phyloP scores from a whole-genome alignment of 1,140 invertebrate species.

The Macrocentrus cingulum region DNA sequence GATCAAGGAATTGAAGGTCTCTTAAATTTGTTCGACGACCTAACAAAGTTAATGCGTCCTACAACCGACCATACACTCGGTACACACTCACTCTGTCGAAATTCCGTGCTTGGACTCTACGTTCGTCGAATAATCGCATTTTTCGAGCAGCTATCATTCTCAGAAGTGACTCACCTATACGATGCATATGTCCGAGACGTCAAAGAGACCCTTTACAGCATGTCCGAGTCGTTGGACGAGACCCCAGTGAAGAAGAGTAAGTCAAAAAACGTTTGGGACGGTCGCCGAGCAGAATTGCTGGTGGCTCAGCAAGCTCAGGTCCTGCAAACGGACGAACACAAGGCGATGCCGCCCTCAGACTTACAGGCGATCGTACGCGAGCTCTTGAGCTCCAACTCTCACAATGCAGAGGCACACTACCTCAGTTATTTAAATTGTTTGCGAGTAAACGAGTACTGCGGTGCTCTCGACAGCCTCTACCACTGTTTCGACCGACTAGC shows the following conservation, averaged over 20 bases:
- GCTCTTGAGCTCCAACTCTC: constrained; percentile 52
- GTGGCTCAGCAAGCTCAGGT: constrained; percentile 82
- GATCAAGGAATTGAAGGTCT: constrained; percentile 63
- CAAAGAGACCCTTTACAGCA: not conserved
- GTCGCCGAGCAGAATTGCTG: constrained; percentile 84
- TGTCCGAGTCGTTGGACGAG: too few relatives aligned
- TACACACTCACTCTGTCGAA: constrained; percentile 51
- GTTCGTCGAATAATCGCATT: constrained; percentile 76
- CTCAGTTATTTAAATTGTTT: constrained; percentile 88
- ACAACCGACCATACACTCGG: constrained; percentile 42
- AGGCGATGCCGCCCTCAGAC: constrained; percentile 73
- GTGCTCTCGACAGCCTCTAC: constrained; percentile 79
- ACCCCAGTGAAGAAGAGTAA: constrained; percentile 24
- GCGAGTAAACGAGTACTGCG: constrained; percentile 83
- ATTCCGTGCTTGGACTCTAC: constrained; percentile 70
- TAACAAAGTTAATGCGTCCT: constrained; percentile 58
- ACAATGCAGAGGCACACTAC: constrained; percentile 62
- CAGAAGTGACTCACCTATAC: constrained; percentile 72
- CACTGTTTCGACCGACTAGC: constrained; percentile 81
- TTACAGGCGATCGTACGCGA: constrained; percentile 76
- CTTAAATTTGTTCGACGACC: constrained; percentile 65
- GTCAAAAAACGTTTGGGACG: constrained; percentile 75
- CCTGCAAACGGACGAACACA: constrained; percentile 76
- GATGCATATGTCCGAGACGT: constrained; percentile 59
- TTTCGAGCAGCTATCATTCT: constrained; percentile 81